Base-by-base conservation (phyloP, 2,888 invertebrate genomes). In the Melanargia galathea region DNA sequence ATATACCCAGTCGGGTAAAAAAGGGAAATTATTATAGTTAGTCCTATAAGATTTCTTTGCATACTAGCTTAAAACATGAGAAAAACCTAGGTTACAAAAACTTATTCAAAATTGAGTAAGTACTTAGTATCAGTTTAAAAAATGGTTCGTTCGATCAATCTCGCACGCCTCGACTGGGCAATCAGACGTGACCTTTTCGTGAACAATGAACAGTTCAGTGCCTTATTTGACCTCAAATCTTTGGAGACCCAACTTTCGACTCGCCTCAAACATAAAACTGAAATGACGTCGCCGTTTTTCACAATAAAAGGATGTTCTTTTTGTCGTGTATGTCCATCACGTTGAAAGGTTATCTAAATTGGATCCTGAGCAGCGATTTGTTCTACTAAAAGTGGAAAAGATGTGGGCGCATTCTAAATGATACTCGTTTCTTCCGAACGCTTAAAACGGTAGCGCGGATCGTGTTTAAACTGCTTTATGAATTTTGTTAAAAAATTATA, bases 211-310 rank as follows among this genome's bases (percentile, higher is more conserved):
- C 80, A 79, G 78, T 83, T 81, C 78, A 74, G 70, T 70, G 76
- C 75, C 72, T 76, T 77, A 75, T 78, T 78, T 76, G 74, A 79
- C 79, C 77, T 74, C 72, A 71, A 71, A 70, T 65, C 64, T 68
- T 55, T 71, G 68, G 71, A n/a, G 70, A 70, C 62, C 64, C 75
- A 77, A 81, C 84, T 86, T 86, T 84, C 82, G 75, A 80, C 82
- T 78, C 80, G 74, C 78, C 75, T 72, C 59, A 60, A 59, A 55
- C 57, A 51, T 61, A 60, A 68, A 58, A 48, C 46, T 24, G n/a
- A 48, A 69, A 62, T 69, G 69, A 69, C 68, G 65, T 62, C 63
- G 68, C 67, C 56, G 35, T 49, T 66, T 57, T 66, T 56, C 48
- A 63, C 48, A 40, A 55, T 63, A 26, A 56, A 69, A 68, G 66